These are phyloP conservation scores for Nyctalus aviator DNA, from an alignment of 2,797 vertebrate species.

Conservation along the genomic window DNA sequence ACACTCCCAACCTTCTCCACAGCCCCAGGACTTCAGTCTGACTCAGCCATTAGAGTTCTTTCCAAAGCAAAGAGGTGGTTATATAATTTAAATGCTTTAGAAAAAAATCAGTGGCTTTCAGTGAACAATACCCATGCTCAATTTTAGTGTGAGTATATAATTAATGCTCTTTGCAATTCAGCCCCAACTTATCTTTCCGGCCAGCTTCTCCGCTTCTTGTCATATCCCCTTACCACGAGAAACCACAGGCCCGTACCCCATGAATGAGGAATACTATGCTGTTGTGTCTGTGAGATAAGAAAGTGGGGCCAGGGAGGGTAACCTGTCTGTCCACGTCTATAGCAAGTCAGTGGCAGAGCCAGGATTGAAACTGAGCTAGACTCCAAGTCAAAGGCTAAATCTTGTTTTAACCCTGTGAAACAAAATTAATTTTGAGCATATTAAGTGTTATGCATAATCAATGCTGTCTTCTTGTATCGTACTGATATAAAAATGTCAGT, in stretches of 20 bases:
- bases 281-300: not conserved
- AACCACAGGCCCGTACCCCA: not conserved
- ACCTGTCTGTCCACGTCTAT: not conserved
- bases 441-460: not conserved
- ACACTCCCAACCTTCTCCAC: not conserved
- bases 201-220: not conserved
- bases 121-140: not conserved
- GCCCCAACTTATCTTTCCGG: not conserved
- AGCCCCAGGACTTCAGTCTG: not conserved
- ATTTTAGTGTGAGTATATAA: not conserved
- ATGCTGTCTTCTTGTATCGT: constrained; percentile 6
- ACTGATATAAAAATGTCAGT: constrained; percentile 10
- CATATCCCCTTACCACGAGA: not conserved
- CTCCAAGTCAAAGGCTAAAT: not conserved
- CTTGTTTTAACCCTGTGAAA: constrained; percentile 11
- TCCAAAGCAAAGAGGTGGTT: constrained; percentile 28
- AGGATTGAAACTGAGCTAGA: not conserved
- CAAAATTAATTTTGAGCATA: constrained; percentile 28
- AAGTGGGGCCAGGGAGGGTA: not conserved
- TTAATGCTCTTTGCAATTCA: not conserved
- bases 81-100: not conserved
- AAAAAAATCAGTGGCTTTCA: not conserved
- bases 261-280: not conserved
- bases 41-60: not conserved
- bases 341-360: not conserved